Percentiles rank a stretch among this genome's conserved stretches.
phyloP scores from a whole-genome alignment of 2,113 vertebrate species.

The Bambusicola thoracicus region DNA sequence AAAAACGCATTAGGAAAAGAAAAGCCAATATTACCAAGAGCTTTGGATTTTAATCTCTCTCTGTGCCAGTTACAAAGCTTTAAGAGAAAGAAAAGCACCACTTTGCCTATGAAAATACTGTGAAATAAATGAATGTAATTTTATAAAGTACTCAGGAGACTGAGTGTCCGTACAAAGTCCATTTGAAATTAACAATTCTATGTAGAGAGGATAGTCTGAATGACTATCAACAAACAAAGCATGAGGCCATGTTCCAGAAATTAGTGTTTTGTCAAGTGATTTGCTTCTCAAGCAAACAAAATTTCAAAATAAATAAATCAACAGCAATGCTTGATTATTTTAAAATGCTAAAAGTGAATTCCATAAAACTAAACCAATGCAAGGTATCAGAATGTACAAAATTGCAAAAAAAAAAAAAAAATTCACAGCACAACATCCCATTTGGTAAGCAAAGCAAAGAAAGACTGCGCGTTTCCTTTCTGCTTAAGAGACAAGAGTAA shows the following conservation, averaged over 20 bases:
- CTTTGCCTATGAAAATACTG: neutral
- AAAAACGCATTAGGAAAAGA: neutral
- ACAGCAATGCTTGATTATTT: constrained; percentile 2
- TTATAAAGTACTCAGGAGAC: neutral
- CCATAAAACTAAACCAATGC: neutral
- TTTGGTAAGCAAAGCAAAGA: neutral
- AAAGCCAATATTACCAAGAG: neutral
- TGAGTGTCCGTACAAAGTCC: neutral
- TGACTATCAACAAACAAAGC: constrained; percentile 17
- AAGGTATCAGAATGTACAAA: neutral
- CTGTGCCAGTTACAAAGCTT: neutral
- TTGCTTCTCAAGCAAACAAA: constrained; percentile 42
- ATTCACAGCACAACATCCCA: neutral
- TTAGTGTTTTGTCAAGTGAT: constrained; percentile 35
- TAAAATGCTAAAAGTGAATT: constrained; percentile 13
- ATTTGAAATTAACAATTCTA: constrained; percentile 28
- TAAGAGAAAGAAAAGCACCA: neutral
- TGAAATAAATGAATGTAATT: constrained; percentile 20
- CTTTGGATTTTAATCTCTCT: neutral
- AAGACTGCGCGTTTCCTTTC: neutral
- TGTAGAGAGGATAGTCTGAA: neutral
- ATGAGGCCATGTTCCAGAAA: constrained; percentile 5
- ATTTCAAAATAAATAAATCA: constrained; percentile 46
- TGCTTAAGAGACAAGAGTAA: neutral
- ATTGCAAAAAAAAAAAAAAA: neutral